These are phyloP conservation scores for Crossaster papposus DNA, from an alignment of 53 echinoderm and acorn worm genomes.

Conservation along the genomic window DNA sequence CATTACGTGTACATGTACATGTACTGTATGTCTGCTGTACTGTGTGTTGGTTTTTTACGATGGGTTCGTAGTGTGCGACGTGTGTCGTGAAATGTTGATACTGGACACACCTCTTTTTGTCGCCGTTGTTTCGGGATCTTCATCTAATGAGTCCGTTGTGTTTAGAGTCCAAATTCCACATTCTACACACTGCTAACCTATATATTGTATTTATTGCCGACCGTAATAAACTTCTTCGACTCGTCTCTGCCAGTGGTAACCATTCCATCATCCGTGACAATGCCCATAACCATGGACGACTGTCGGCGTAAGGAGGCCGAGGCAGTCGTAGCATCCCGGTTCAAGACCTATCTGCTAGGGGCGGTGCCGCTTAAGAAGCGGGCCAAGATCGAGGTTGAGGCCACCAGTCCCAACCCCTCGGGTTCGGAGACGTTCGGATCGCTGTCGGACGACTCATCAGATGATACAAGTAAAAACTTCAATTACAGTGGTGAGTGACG, in stretches of 20 bases:
- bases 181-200: not conserved
- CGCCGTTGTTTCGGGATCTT: too few species aligned
- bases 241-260: not conserved
- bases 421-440: constrained; percentile 28
- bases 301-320: constrained; percentile 35
- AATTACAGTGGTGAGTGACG: constrained; percentile 45
- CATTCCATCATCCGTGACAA: not conserved
- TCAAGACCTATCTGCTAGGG: constrained; percentile 15
- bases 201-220: not conserved
- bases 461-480: constrained; percentile 36
- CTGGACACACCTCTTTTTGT: too few species aligned
- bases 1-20: too few species aligned
- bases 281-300: constrained; percentile 52
- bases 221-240: not conserved
- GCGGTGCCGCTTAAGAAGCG: not conserved
- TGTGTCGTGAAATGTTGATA: too few species aligned
- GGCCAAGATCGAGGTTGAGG: not conserved
- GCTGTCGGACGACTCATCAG: constrained; percentile 30
- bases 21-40: too few species aligned
- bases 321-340: not conserved
- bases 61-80: too few species aligned
- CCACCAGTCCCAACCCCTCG: not conserved
- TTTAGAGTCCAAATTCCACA: not conserved
- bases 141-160: too few species aligned
- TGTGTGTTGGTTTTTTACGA: too few species aligned